Conservation (phyloP, 2,113 vertebrate genomes). For the Piprites chloris region DNA sequence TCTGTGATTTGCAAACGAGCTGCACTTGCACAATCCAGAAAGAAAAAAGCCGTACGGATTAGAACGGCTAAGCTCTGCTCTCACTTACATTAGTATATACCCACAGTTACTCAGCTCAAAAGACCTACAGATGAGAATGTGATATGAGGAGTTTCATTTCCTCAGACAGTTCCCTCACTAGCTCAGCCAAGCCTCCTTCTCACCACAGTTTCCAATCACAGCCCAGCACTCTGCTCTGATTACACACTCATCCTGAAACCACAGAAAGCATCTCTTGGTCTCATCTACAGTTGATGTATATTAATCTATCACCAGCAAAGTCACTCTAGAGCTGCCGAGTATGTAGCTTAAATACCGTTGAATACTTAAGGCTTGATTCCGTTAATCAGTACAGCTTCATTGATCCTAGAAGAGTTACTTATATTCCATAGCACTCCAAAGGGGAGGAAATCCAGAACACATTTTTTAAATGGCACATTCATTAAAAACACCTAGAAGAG, state of each 20-base stretch:
- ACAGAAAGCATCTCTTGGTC: neutral
- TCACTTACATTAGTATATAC: constrained; percentile 9
- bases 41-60: neutral
- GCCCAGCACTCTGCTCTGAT: constrained; percentile 14
- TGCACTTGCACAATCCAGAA: constrained; percentile 24
- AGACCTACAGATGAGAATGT: constrained; percentile 36
- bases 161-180: constrained; percentile 15
- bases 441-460: neutral
- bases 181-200: neutral
- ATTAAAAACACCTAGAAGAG: neutral
- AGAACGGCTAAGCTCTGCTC: constrained; percentile 14
- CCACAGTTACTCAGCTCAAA: constrained; percentile 8
- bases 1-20: constrained; percentile 23
- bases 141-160: constrained; percentile 50
- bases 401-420: neutral
- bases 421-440: neutral
- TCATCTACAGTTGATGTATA: neutral
- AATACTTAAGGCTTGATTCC: neutral
- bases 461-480: neutral
- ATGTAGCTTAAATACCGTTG: neutral
- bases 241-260: constrained; percentile 3
- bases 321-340: neutral
- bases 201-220: constrained; percentile 41
- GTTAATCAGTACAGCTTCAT: neutral
- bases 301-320: neutral